Evolutionary conservation across 2,113 vertebrate genomes (phyloP), one percentile per base, ranked within the genome.

Genomic region (Pluvialis apricaria): DNA sequence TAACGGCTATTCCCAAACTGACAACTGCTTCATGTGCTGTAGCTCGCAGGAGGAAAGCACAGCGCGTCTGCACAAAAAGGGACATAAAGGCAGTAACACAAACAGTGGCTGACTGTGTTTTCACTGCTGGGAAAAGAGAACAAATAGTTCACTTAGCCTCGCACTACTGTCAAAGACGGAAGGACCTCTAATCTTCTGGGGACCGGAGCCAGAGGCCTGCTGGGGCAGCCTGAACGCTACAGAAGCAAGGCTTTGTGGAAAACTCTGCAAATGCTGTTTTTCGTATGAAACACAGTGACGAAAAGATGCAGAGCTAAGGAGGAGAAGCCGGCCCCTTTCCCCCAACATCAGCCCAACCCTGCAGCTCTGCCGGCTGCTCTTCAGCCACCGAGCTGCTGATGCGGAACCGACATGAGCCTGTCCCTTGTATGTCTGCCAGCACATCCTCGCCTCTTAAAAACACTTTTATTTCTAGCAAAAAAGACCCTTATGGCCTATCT

Each of bases 121-220:
- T 65, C 61, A 16, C 64, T 78, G 68, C 58, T 94, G 68, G 73
- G 7, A 60, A 82, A 71, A 79, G 19, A 89, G 92, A 94, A 93
- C 83, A 94, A 96, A 86, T 31, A 94, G 75, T 47, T 95, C 90
- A 72, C 71, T 96, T n/a, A 90, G 79, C 25, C 86, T 94, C 76
- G 58, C 34, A 9, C 49, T 66, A 51, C 81, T 83, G 76, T 92
- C 52, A 38, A 73, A 91, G 57, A 77, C 0, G 4, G 95, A 83
- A 87, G 71, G 75, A 79, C 70, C 61, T 76, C 88, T 90, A 29
- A 82, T 93, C 82, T 95, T 69, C 87, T 58, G 82, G 65, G 84
- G 81, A 95, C 92, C 3, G 1, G 69, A 81, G 93, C 91, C 91
- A 97, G 62, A 18, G 44, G 58, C 13, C 0, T 78, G 80, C 84